A percentile compares a stretch with the other conserved stretches of the same genome.
phyloP scores from a whole-genome alignment of 2,113 vertebrate genomes.

The Calyptomena viridis region DNA sequence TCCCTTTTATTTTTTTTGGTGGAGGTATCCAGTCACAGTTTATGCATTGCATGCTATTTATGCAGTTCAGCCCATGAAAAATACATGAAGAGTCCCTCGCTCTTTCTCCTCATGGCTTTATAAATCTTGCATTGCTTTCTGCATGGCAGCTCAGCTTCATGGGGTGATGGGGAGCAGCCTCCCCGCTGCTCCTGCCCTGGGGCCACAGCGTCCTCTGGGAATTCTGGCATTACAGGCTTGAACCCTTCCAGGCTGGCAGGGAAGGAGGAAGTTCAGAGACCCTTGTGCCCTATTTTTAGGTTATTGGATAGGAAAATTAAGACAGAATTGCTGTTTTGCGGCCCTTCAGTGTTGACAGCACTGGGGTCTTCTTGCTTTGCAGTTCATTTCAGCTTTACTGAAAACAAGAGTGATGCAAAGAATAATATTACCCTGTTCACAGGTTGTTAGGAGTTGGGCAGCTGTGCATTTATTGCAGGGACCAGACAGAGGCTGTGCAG shows the following conservation, averaged over 20 bases:
- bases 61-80: constrained; percentile 48
- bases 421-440: background rate
- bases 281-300: background rate
- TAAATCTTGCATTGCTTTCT: constrained; percentile 57
- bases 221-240: background rate
- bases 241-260: background rate
- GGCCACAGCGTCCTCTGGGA: background rate
- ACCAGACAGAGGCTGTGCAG: background rate
- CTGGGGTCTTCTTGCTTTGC: background rate
- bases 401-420: background rate
- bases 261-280: background rate
- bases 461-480: background rate
- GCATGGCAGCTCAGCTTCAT: background rate
- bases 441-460: background rate
- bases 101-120: constrained; percentile 5
- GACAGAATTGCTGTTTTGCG: background rate
- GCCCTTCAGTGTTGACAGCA: background rate
- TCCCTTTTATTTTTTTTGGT: background rate
- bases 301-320: background rate
- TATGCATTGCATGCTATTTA: constrained; percentile 10
- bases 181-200: background rate
- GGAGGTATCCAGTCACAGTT: constrained; percentile 8
- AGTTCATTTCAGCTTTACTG: background rate
- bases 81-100: constrained; percentile 26
- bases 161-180: constrained; percentile 1